Base-by-base conservation (phyloP, 2,113 vertebrate species). In the Canis aureus region DNA sequence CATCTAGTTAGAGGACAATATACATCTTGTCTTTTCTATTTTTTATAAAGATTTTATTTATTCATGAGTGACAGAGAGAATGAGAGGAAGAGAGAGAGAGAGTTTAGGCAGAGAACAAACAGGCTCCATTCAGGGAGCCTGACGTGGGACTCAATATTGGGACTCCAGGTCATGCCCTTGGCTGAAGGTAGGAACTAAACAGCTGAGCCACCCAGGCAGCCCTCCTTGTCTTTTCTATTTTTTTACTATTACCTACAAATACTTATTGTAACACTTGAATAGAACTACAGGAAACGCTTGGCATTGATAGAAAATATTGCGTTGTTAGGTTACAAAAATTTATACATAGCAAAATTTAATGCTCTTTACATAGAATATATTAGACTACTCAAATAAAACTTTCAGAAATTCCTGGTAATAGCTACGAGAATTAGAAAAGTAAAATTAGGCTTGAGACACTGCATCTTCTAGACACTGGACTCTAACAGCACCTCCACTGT, bases 311-410 rank as follows among this genome's bases (percentile, higher is more conserved):
- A 99, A 99, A 99, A 99, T 99, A 99, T 99, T 99, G 99, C 98
- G 99, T 99, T 99, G 99, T 99, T 98, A 98, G 98, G 98, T 99
- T 99, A 99, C 99, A 99, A 99, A 99, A 99, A 99, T 99, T 99
- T 99, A 99, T 99, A 99, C 99, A 99, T 99, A 99, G 99, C 99
- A 99, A 99, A 99, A 99, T 99, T 98, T 99, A 99, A 99, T 99
- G 99, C 98, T 98, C 99, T 99, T 99, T 99, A 99, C 99, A 99
- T 99, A 99, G 99, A 99, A 98, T 99, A 99, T 99, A 99, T 99
- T 99, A 99, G 99, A 99, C 99, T 99, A 99, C 99, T 98, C 98
- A 98, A 99, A 99, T 98, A 98, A 98, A 99, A 99, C 98, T 98
- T 98, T 98, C 97, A 91, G 98, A 99, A 99, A 98, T 98, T 99